Conservation (phyloP, 2,888 invertebrate genomes). For the Oasisia sp. region DNA sequence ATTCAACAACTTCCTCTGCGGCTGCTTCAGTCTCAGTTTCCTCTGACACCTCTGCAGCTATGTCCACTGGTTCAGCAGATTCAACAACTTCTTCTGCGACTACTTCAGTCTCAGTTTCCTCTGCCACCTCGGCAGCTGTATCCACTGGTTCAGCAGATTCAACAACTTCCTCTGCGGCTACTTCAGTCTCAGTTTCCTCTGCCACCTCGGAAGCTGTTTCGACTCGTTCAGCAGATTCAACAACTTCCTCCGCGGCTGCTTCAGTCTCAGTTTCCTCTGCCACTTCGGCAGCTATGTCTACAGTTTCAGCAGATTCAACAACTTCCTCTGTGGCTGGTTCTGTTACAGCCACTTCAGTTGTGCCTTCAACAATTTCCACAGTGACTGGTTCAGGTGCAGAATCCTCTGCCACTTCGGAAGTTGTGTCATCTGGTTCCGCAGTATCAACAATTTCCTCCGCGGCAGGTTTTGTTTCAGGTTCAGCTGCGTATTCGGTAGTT, state of each 20-base stretch:
- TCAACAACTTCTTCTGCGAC: background rate
- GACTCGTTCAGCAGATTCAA: background rate
- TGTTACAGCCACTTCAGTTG: too few species aligned
- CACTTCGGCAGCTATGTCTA: background rate
- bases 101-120: background rate
- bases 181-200: background rate
- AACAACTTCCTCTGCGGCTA: background rate
- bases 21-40: background rate
- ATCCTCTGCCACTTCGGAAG: background rate
- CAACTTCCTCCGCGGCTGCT: slow-evolving; percentile 17
- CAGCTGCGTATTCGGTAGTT: background rate
- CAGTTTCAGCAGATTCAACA: background rate
- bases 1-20: background rate
- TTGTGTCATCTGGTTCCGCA: background rate
- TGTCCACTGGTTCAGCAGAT: background rate
- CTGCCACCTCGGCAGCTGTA: background rate
- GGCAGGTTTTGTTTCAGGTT: background rate
- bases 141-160: background rate
- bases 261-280: slow-evolving; percentile 1
- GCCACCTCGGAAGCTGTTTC: background rate
- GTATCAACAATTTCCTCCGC: background rate
- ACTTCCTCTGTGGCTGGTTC: background rate
- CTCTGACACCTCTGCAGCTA: background rate
- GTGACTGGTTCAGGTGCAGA: background rate
- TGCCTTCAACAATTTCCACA: background rate